These are phyloP conservation scores for Agelas oroides DNA, from an alignment of 37 sponge, comb jelly and placozoan genomes.

Conservation along the genomic window DNA sequence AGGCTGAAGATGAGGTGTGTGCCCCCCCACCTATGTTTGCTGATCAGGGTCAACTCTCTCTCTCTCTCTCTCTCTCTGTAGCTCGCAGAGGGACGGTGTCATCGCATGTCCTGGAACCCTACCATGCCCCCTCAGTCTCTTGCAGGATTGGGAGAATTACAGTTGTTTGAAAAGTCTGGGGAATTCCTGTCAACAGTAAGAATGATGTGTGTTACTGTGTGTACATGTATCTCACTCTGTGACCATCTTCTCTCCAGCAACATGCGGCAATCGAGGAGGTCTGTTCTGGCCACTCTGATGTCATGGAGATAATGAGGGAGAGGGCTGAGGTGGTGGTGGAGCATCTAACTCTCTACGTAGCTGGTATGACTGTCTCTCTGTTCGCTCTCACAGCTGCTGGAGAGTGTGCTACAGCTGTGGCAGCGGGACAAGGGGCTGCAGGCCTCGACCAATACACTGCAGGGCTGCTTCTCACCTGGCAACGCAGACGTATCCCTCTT, in stretches of 20 bases:
- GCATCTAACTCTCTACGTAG: background rate
- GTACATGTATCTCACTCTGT: too few species aligned
- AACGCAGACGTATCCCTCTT: constrained; percentile 15
- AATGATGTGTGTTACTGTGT: too few species aligned
- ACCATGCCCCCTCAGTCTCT: background rate
- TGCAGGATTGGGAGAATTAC: background rate
- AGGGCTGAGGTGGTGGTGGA: constrained; percentile 41
- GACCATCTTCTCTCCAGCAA: too few species aligned
- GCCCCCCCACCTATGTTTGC: background rate
- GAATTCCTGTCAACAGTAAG: constrained; percentile 12
- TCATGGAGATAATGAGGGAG: background rate
- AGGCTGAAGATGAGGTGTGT: background rate
- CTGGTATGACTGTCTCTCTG: too few species aligned
- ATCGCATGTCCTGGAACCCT: constrained; percentile 13
- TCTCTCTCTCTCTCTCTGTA: background rate
- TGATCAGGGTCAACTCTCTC: background rate
- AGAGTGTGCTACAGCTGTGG: constrained; percentile 32
- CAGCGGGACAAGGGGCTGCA: constrained; percentile 48
- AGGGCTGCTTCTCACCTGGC: constrained; percentile 40
- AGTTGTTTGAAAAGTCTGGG: constrained; percentile 36
- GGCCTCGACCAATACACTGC: constrained; percentile 44
- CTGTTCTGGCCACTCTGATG: constrained; percentile 3
- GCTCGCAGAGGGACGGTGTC: background rate
- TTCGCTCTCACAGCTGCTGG: constrained; percentile 42
- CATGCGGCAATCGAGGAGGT: constrained; percentile 25